Base-by-base conservation (phyloP, 2,113 vertebrate species). In the Orthonyx spaldingii region DNA sequence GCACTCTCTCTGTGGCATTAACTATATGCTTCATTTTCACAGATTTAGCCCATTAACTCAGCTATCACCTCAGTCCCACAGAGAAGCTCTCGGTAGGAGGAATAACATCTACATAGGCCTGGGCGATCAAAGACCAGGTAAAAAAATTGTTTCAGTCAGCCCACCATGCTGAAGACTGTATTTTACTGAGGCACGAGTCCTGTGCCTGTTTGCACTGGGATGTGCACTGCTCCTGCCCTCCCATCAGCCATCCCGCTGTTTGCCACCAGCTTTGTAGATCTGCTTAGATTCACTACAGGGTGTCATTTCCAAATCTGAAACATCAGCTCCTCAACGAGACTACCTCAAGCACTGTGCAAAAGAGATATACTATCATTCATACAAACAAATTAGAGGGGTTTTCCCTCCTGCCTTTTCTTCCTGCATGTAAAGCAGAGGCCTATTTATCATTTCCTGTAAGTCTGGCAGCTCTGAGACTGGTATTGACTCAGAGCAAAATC, bases 401-500 rank as follows among this genome's bases (percentile, higher is more conserved):
- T 93, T 80, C 76, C 63, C 71, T 70, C n/a, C 28, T 10, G 7
- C 9, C 35, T 59, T 82, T 82, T 94, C 57, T 50, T 87, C 50
- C 55, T 79, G 50, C 65, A 68, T 81, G 69, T 69, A 87, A 91
- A 96, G 27, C 64, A 90, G 66, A 70, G 46, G 20, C 42, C 28
- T 50, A 28, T n/a, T 84, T 74, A 42, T 41, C 8, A 72, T 91
- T 95, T 95, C 90, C 88, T 6, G 4, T 71, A 95, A 78, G 79
- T 70, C 66, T 93, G 78, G 52, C 60, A 77, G 52, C 42, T 88
- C 59, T 72, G 72, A 47, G 85, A 78, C 42, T 78, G 33, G 19
- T 57, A 41, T 52, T 88, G 86, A 90, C 72, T 96, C 72, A 80
- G 33, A 92, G 44, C 14, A 93, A 78, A 91, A 77, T 83, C 5